Evolutionary conservation across 2,888 invertebrate genomes (phyloP), one percentile per base, ranked within the genome.

Genomic region (Salpingus planirostris): DNA sequence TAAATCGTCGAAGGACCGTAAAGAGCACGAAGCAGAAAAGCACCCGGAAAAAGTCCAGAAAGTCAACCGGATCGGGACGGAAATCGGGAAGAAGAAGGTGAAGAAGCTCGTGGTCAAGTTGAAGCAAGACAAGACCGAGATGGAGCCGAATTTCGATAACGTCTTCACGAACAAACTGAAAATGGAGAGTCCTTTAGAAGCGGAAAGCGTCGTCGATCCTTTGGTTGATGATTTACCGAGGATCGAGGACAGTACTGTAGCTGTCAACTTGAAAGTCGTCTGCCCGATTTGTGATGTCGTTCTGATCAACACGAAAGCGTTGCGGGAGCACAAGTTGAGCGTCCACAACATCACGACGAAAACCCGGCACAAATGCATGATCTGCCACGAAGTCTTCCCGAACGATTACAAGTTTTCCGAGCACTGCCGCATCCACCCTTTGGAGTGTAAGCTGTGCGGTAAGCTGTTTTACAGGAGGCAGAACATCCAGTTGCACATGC

Each of bases 381-480:
- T 75, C 8, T 81, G 81, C 54, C 69, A 70, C 27, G 75, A 76
- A 43, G 74, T 76, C 51, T 86, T 84, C 53, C 65, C 71, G 3
- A 76, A 74, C 1, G 80, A 83, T 8, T 71, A 73, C 7, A 69
- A 74, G 6, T 87, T 78, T 57, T 78, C 78, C 42, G 75, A 74
- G 2, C 88, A 89, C 59, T 69, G 88, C 21, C 78, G 78, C 50
- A 71, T 78, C 24, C 89, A 89, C 60, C 88, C 88, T 0, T 69
- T 88, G 31, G 86, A 87, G 62, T 89, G 89, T 48, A 73, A 78
- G 38, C 77, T 83, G 11, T 89, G 89, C 55, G 84, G 85, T 8
- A 86, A 86, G 76, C 55, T 88, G 82, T 69, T 62, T 34, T 77
- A 74, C 53, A 69, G 78, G 11, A 73, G 80, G 57, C 78, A 78